Base-by-base conservation (phyloP, 2,888 invertebrate genomes). In the Stenotaenia linearis region DNA sequence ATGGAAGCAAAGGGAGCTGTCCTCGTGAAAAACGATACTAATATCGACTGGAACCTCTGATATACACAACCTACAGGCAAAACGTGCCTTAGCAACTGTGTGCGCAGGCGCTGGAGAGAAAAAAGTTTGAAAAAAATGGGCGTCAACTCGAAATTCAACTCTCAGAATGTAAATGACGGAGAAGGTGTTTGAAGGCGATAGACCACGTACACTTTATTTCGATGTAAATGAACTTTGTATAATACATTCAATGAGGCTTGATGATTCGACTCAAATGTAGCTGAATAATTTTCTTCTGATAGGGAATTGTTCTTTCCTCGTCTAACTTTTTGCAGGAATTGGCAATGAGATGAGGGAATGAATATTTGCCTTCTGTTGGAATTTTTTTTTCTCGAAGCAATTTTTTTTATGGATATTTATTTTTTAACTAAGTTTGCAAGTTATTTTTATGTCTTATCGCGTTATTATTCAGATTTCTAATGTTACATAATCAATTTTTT, bases 201-300 rank as follows among this genome's bases (percentile, higher is more conserved):
- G 69, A 69, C 69, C 69, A 69, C 69, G 69, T 69, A 69, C 69
- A 28, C 69, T 69, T 69, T 69, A 69, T 69, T 69, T 28, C 69
- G 25, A 69, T 69, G 69, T 69, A 69, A 69, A 69, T 69, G 69
- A 69, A 69, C 69, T 69, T 28, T 23, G 69, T 69, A 69, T 69
- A 69, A 69, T 69, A 69, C 69, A 69, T 69, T 69, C 69, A 69
- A 69, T 69, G 69, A 69, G 69, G 69, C 69, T 69, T 69, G 69
- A 69, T 69, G 69, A 69, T 69, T 69, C 28, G 69, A 28, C 25
- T 69, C 69, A 69, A 69, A 69, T 69, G 69, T 69, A 69, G 69
- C 69, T 69, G 69, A 69, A 69, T 69, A 69, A 69, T 69, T 69
- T 69, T 69, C 12, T 23, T 28, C 69, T 69, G 69, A 69, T 69